These are phyloP conservation scores for Fregetta grallaria DNA, from an alignment of 2,113 vertebrate species.

Conservation along the genomic window DNA sequence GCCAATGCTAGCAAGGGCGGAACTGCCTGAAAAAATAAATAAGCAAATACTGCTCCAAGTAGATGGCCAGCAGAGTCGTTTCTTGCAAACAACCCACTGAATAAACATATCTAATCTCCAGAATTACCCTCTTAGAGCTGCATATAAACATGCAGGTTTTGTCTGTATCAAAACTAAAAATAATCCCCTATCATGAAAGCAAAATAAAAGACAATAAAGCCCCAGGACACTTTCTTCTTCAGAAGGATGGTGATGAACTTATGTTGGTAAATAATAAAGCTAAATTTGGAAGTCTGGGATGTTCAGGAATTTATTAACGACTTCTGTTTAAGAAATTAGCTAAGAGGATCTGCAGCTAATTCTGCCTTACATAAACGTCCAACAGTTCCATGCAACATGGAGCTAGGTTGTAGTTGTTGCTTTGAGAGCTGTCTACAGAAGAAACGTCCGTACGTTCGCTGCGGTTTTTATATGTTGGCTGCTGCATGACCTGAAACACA, in stretches of 20 bases:
- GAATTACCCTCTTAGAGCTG: not conserved
- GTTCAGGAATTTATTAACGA: not conserved
- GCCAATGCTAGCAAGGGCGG: not conserved
- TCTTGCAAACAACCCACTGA: not conserved
- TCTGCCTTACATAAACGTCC: not conserved
- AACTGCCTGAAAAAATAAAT: constrained; percentile 6
- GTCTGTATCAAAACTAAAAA: not conserved
- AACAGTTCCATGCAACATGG: fast-evolving
- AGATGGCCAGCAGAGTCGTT: not conserved
- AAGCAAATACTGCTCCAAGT: not conserved
- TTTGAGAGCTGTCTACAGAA: not conserved
- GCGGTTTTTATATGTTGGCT: too few species aligned
- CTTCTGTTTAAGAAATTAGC: not conserved
- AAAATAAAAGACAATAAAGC: not conserved
- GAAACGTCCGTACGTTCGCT: fast-evolving
- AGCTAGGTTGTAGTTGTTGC: not conserved
- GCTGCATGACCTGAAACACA: not conserved
- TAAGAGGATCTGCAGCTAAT: not conserved
- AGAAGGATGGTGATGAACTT: not conserved
- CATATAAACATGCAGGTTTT: not conserved
- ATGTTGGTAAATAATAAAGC: not conserved
- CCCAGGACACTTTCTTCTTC: not conserved
- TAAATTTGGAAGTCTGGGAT: not conserved
- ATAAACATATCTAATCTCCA: not conserved
- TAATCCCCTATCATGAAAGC: not conserved